Evolutionary conservation across 2,797 vertebrate genomes (phyloP).

Genomic region (Rhabdomys pumilio): DNA sequence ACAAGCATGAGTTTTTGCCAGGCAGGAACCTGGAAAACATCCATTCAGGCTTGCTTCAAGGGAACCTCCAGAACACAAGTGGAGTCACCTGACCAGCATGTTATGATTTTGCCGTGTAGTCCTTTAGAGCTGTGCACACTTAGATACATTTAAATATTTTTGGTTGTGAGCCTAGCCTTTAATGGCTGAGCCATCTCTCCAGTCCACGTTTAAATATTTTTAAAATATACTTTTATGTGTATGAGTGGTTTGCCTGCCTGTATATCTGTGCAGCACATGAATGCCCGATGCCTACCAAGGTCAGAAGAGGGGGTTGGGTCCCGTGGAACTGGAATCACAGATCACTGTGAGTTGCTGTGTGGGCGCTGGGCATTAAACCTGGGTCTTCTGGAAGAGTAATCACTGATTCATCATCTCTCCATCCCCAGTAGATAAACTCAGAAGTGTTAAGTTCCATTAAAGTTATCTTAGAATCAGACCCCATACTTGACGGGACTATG

Average conservation of each 20-base stretch:
- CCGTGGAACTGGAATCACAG: background rate
- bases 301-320: background rate
- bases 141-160: slow-evolving; percentile 2
- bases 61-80: background rate
- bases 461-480: slow-evolving; percentile 23
- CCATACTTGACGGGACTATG: background rate
- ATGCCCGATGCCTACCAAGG: background rate
- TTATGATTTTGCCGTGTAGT: background rate
- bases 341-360: background rate
- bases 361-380: background rate
- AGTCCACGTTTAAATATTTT: background rate
- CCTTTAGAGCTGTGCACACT: background rate
- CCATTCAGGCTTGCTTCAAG: background rate
- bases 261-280: background rate
- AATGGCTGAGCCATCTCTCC: too few species aligned
- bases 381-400: background rate
- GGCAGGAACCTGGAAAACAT: background rate
- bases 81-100: background rate
- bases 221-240: background rate
- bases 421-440: background rate
- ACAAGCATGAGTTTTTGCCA: background rate
- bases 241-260: background rate
- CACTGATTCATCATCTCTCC: background rate
- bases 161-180: too few species aligned
- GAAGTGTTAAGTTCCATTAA: slow-evolving; percentile 13